Percentiles rank a stretch among this genome's conserved stretches.
These are phyloP conservation scores for Microctenopoma lineatum DNA, from an alignment of 2,797 vertebrate species.

Conservation along the genomic window DNA sequence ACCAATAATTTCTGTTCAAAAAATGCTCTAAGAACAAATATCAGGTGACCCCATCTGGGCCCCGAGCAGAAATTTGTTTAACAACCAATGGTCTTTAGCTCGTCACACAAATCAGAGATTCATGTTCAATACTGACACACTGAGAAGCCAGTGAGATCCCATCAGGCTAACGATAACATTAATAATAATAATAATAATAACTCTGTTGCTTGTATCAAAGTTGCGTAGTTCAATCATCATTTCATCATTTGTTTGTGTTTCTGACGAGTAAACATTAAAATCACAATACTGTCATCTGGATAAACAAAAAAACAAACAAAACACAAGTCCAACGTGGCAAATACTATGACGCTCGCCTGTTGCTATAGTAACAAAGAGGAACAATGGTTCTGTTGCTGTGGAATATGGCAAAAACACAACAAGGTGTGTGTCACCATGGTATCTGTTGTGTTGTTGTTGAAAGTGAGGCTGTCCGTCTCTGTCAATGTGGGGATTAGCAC, in stretches of 20 bases:
- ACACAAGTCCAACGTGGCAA: constrained; percentile 74
- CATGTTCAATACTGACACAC: constrained; percentile 69
- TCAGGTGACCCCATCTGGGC: not conserved
- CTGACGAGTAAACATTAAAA: constrained; percentile 76
- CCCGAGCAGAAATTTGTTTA: constrained; percentile 22
- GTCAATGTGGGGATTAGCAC: not conserved
- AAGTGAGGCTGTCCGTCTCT: constrained; percentile 15
- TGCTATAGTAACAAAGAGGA: constrained; percentile 58
- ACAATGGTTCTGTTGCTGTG: constrained; percentile 5
- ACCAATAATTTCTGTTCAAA: not conserved
- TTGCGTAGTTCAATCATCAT: constrained; percentile 59
- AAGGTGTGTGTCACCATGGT: not conserved
- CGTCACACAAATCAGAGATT: constrained; percentile 64
- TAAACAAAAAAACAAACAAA: constrained; percentile 65
- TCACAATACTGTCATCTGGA: constrained; percentile 83
- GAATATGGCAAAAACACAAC: constrained; percentile 10
- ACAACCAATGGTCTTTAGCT: constrained; percentile 40
- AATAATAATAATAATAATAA: constrained; percentile 19
- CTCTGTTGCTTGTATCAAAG: constrained; percentile 65
- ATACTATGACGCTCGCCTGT: constrained; percentile 76
- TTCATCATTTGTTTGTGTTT: constrained; percentile 58
- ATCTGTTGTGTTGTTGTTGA: constrained; percentile 1
- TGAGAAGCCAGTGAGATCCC: constrained; percentile 64
- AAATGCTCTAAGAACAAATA: constrained; percentile 3
- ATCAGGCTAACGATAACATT: constrained; percentile 47